Conservation (phyloP, 2,113 vertebrate genomes). For the Hydrochoerus hydrochaeris region DNA sequence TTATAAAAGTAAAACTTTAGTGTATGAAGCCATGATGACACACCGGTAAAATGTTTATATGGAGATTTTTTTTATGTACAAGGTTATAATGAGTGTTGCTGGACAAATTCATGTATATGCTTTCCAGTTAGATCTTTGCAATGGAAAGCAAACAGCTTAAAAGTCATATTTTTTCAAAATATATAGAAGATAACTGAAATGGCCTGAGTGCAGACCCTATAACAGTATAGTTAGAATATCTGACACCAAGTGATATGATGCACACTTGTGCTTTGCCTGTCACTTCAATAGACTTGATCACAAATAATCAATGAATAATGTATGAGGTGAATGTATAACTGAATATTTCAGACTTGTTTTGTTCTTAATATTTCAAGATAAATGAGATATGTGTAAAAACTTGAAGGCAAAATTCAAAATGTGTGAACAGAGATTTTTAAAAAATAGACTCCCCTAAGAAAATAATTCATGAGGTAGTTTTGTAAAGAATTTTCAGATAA, state of each 20-base stretch:
- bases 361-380: background rate
- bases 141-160: background rate
- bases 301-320: background rate
- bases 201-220: background rate
- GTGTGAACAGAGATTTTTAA: background rate
- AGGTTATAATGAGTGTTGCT: background rate
- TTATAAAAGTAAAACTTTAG: background rate
- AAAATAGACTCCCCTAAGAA: background rate
- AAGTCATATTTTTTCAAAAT: background rate
- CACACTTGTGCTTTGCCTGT: background rate
- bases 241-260: background rate
- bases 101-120: background rate
- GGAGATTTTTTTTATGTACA: background rate
- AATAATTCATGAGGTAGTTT: background rate
- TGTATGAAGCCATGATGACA: background rate
- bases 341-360: background rate
- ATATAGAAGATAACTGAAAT: background rate
- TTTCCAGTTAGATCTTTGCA: background rate
- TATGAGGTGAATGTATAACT: background rate
- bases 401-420: background rate
- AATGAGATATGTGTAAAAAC: background rate
- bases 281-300: background rate
- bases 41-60: background rate
- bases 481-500: background rate
- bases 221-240: too few relatives aligned